A percentile compares a stretch with the other conserved stretches of the same genome.
phyloP scores from a whole-genome alignment of 2,888 invertebrate species.

The Spilosoma lubricipeda region DNA sequence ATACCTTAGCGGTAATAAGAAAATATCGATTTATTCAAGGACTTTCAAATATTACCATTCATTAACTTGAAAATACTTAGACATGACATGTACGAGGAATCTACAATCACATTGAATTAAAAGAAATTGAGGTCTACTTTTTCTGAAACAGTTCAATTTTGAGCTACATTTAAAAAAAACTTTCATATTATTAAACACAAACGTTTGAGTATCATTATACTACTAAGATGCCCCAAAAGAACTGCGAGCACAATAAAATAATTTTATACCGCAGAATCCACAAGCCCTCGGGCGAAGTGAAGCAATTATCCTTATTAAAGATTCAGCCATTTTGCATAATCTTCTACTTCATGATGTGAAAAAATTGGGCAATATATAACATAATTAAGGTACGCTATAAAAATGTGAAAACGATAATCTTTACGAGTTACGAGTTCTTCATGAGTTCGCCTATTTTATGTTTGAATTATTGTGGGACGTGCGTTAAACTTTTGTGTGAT shows the following conservation, averaged over 20 bases:
- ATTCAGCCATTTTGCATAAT: constrained; percentile 49
- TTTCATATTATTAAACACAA: not conserved
- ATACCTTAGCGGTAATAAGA: not conserved
- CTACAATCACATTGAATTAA: too few relatives aligned
- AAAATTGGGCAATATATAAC: constrained; percentile 46
- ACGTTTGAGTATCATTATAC: not conserved
- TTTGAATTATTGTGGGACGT: constrained; percentile 17
- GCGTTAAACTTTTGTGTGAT: constrained; percentile 23
- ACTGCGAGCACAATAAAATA: constrained; percentile 34
- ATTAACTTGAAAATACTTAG: not conserved
- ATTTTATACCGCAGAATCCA: constrained; percentile 24
- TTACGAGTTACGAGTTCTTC: constrained; percentile 34
- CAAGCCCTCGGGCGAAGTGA: constrained; percentile 21
- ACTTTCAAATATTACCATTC: not conserved
- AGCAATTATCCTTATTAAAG: constrained; percentile 46
- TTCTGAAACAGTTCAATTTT: not conserved
- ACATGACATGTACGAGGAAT: too few relatives aligned
- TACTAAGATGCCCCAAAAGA: constrained; percentile 13
- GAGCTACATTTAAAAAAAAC: not conserved
- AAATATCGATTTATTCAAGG: not conserved
- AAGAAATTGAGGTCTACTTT: too few relatives aligned
- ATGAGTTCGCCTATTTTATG: constrained; percentile 21
- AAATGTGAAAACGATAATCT: constrained; percentile 39
- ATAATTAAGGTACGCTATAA: constrained; percentile 41
- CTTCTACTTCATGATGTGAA: constrained; percentile 41